phyloP scores from a whole-genome alignment of 2,797 vertebrate species.

The Buceros bicornis region DNA sequence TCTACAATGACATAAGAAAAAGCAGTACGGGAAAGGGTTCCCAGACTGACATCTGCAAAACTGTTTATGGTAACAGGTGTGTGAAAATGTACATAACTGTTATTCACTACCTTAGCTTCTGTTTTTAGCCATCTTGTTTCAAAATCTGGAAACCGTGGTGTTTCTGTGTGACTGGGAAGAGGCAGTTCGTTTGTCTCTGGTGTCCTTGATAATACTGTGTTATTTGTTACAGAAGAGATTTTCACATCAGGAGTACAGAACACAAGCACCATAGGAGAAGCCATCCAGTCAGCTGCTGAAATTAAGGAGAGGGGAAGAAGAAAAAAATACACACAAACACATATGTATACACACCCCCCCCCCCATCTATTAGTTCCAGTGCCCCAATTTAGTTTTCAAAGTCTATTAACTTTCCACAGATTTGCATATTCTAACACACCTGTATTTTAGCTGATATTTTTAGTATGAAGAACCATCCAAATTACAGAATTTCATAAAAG shows the following conservation, averaged over 20 bases:
- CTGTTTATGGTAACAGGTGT: neutral
- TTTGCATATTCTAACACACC: neutral
- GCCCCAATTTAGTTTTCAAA: neutral
- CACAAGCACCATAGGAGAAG: conserved; percentile 83
- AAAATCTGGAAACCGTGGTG: conserved; percentile 80
- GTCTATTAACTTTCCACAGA: neutral
- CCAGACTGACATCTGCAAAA: neutral
- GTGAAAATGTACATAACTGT: neutral
- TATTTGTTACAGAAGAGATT: conserved; percentile 70
- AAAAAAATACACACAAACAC: neutral
- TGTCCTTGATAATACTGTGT: conserved; percentile 11
- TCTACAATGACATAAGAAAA: neutral
- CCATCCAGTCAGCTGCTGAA: conserved; percentile 42
- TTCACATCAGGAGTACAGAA: conserved; percentile 87
- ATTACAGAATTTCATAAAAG: neutral
- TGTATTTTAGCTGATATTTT: neutral
- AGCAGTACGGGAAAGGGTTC: neutral
- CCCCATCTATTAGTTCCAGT: neutral
- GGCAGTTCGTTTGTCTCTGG: neutral
- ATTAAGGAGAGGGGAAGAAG: neutral
- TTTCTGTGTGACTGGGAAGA: conserved; percentile 14
- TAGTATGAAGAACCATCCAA: neutral
- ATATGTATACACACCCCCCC: neutral
- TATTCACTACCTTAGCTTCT: conserved; percentile 48
- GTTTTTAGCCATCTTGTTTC: conserved; percentile 80